A percentile compares a stretch with the other conserved stretches of the same genome.
Conservation (phyloP, 2,888 invertebrate genomes). For the Sinodicranocentrus sp. region DNA sequence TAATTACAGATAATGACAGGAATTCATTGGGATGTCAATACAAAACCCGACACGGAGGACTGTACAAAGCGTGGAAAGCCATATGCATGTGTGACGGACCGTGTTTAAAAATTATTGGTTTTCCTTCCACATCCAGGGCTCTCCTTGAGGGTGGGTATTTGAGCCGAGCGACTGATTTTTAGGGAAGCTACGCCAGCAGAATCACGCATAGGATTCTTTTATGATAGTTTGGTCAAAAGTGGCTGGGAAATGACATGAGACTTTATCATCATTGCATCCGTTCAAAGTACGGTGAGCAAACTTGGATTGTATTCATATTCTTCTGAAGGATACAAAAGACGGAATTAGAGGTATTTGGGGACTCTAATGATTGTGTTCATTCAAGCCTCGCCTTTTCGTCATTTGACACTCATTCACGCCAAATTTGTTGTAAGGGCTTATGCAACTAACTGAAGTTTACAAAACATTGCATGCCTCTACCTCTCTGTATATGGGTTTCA, state of each 20-base stretch:
- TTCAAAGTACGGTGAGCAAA: too few species aligned
- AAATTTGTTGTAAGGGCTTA: slow-evolving; percentile 65
- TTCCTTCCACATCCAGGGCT: slow-evolving; percentile 12
- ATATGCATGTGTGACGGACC: slow-evolving; percentile 50
- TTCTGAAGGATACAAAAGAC: neutral
- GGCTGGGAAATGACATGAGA: slow-evolving; percentile 36
- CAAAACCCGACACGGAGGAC: too few species aligned
- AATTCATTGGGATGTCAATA: slow-evolving; percentile 1
- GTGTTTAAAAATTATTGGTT: slow-evolving; percentile 58
- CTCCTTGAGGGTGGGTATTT: slow-evolving; percentile 53
- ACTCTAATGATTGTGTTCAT: slow-evolving; percentile 23
- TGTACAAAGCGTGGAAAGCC: neutral
- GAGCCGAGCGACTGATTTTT: slow-evolving; percentile 1
- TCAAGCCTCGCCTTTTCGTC: slow-evolving; percentile 57
- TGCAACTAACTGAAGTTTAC: too few species aligned
- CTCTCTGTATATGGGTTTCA: too few species aligned
- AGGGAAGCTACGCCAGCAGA: neutral
- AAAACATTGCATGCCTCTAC: too few species aligned
- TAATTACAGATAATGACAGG: slow-evolving; percentile 49
- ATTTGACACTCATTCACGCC: slow-evolving; percentile 73
- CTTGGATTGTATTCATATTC: too few species aligned
- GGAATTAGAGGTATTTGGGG: neutral
- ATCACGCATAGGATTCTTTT: too few species aligned
- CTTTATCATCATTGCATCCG: slow-evolving; percentile 35
- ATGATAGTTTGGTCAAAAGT: neutral